Base-by-base conservation (phyloP, 2,797 vertebrate species). In the Serranus cabrilla region DNA sequence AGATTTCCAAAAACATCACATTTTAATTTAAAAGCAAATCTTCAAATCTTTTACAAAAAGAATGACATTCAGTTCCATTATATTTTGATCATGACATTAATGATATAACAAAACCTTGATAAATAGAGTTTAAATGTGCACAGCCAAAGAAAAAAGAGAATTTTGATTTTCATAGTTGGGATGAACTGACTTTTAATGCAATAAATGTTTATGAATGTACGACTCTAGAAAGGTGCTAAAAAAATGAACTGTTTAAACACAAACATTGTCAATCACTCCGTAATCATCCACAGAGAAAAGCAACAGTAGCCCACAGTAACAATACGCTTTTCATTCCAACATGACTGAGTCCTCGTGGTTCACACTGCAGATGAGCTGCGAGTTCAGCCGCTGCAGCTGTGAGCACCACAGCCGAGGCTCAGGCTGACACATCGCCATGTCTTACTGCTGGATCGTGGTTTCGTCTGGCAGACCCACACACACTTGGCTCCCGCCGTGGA, bases 401-500 rank as follows among this genome's bases (percentile, higher is more conserved):
- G 78, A 80, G 52, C 61, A 21, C 68, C 54, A 23, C 46, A 69
- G 81, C 71, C 58, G 43, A 74, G 66, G 76, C 76, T 75, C 39
- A 25, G 76, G 71, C 82, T 90, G 86, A 92, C 86, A 91, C 90
- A 91, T 90, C 76, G 25, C 73, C 46, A 47, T 77, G 73, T 76
- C 72, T 78, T 81, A 64, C 70, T 73, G 54, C 86, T 82, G 87
- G 79, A 87, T 83, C 31, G 80, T 66, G 76, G 85, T 82, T 87
- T 72, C 11, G 77, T 92, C 89, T 91, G 85, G 80, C 80, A 87
- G 75, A 88, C 86, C 76, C 82, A 82, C 85, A 86, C 81, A 77
- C 82, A 78, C 72, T 91, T 90, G 87, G 89, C 91, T 84, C 71
- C 64, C 27, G 81, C 60, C 50, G 74, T 84, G 87, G 87, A 92